phyloP scores from a whole-genome alignment of 2,888 invertebrate species.

The Latheticus oryzae region DNA sequence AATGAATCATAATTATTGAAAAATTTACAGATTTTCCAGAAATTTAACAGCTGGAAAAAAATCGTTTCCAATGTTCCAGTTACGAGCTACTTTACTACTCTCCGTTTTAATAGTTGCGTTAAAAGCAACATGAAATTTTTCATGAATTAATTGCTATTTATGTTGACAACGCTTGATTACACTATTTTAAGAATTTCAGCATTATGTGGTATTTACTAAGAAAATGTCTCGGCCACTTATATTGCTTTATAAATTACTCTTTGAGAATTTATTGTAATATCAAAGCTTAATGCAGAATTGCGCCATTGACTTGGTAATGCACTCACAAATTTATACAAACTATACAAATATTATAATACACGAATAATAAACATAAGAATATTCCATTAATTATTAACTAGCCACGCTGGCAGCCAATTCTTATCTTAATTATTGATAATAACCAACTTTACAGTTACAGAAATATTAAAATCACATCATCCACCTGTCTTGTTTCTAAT shows the following conservation, averaged over 20 bases:
- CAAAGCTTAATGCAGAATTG: constrained; percentile 19
- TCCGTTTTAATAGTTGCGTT: constrained; percentile 21
- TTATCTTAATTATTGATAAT: no score
- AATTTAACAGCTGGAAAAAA: constrained; percentile 25
- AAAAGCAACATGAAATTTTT: constrained; percentile 34
- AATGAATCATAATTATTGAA: constrained; percentile 11
- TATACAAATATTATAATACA: no score
- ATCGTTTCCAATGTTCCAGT: no score
- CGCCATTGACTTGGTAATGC: constrained; percentile 16
- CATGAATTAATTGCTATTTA: constrained; percentile 30
- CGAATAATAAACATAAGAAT: no score
- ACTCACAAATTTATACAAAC: constrained; percentile 2
- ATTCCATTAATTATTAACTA: no score
- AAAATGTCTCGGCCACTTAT: constrained; percentile 21
- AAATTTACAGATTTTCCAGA: constrained; percentile 13
- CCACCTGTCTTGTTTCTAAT: no score
- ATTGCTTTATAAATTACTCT: constrained; percentile 26
- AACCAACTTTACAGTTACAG: no score
- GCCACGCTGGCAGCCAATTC: no score
- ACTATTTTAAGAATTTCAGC: constrained; percentile 35
- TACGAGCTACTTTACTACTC: no score
- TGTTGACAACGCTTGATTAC: constrained; percentile 31
- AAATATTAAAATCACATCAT: no score
- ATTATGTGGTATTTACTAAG: constrained; percentile 21
- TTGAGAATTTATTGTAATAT: constrained; percentile 28